Percentiles rank a stretch among this genome's conserved stretches.
Conservation (phyloP, 2,888 invertebrate species). For the Herminia tarsipennalis region DNA sequence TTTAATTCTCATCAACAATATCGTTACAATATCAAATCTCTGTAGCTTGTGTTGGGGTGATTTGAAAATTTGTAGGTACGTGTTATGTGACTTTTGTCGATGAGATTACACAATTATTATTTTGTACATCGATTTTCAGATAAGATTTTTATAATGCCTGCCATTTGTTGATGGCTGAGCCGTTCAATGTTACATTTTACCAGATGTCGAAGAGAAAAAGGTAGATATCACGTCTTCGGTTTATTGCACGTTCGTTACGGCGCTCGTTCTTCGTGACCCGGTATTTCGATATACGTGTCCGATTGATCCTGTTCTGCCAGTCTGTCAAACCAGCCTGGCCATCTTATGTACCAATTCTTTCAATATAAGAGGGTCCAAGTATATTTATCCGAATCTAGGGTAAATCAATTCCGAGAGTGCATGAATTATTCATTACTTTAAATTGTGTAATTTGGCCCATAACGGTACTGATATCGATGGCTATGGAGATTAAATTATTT, state of each 20-base stretch:
- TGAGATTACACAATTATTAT: neutral
- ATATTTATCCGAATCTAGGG: slow-evolving; percentile 4
- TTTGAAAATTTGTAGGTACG: too few relatives aligned
- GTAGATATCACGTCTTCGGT: slow-evolving; percentile 77
- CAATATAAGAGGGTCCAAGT: slow-evolving; percentile 12
- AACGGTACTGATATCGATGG: too few relatives aligned
- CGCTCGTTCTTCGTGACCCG: slow-evolving; percentile 63
- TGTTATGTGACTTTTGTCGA: too few relatives aligned
- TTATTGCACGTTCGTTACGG: slow-evolving; percentile 78
- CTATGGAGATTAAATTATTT: too few relatives aligned
- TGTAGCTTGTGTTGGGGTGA: too few relatives aligned
- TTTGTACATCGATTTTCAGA: slow-evolving; percentile 12
- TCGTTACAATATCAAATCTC: too few relatives aligned
- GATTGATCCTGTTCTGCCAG: slow-evolving; percentile 53
- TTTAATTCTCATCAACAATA: too few relatives aligned
- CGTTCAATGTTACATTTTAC: slow-evolving; percentile 52
- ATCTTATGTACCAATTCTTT: slow-evolving; percentile 13
- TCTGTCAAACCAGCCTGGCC: slow-evolving; percentile 30
- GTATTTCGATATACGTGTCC: slow-evolving; percentile 70
- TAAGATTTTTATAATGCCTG: slow-evolving; percentile 41
- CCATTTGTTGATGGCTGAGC: slow-evolving; percentile 45
- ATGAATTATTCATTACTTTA: slow-evolving; percentile 10
- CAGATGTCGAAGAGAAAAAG: slow-evolving; percentile 58
- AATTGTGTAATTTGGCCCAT: neutral
- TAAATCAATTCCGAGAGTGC: slow-evolving; percentile 2